phyloP scores from a whole-genome alignment of 2,113 vertebrate genomes.

The Sturnus vulgaris region DNA sequence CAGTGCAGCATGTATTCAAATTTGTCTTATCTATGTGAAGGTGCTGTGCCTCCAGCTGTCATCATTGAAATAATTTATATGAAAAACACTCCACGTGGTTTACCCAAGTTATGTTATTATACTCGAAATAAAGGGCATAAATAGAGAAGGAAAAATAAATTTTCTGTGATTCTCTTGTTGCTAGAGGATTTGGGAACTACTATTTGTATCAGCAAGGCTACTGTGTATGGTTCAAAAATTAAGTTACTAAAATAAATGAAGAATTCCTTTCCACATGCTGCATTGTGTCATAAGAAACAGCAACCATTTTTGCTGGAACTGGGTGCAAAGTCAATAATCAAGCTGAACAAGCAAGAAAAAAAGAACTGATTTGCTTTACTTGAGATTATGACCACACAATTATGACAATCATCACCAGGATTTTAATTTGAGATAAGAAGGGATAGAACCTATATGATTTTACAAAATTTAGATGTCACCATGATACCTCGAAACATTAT shows the following conservation, averaged over 20 bases:
- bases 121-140: background rate
- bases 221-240: background rate
- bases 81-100: background rate
- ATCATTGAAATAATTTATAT: background rate
- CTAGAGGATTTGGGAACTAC: background rate
- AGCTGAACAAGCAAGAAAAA: background rate
- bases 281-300: background rate
- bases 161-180: background rate
- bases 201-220: background rate
- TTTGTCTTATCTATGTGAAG: background rate
- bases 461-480: background rate
- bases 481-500: background rate
- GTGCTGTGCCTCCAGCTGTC: background rate
- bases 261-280: background rate
- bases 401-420: accelerated
- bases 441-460: background rate
- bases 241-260: background rate
- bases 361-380: background rate
- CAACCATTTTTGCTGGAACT: background rate
- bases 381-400: background rate
- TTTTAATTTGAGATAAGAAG: background rate
- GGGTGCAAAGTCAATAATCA: background rate
- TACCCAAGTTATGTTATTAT: background rate
- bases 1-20: accelerated
- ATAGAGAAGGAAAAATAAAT: background rate